Evolutionary conservation across 2,888 invertebrate species (phyloP).

Genomic region (Caenorhabditis parvicauda): DNA sequence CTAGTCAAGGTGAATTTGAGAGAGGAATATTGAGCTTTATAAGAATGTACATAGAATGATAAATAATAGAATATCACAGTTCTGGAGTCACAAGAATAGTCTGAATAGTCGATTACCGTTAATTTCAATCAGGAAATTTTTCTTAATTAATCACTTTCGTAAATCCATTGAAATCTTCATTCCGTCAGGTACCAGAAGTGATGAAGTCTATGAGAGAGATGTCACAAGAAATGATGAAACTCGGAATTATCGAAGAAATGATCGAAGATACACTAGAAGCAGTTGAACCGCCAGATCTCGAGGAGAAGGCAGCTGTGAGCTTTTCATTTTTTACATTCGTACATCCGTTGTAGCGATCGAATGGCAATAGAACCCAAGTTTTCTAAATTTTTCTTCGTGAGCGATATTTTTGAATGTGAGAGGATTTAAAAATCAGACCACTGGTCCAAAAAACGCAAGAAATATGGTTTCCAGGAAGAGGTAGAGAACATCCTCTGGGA

Average conservation of each 20-base stretch:
- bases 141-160: no score
- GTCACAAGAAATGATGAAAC: slow-evolving; percentile 98
- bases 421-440: no score
- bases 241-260: slow-evolving; percentile 94
- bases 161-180: no score
- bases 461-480: slow-evolving; percentile 49
- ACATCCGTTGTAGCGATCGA: no score
- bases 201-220: slow-evolving; percentile 93
- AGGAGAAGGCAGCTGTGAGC: slow-evolving; percentile 92
- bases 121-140: neutral
- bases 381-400: no score
- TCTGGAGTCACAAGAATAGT: neutral
- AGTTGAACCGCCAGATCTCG: slow-evolving; percentile 82
- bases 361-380: no score
- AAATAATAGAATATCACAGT: no score
- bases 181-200: slow-evolving; percentile 81
- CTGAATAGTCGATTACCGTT: neutral
- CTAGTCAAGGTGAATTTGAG: slow-evolving; percentile 65
- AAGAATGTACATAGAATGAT: neutral
- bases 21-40: neutral
- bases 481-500: slow-evolving; percentile 60
- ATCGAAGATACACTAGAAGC: slow-evolving; percentile 92
- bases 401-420: no score
- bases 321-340: no score
- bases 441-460: neutral